phyloP scores from a whole-genome alignment of 2,888 invertebrate genomes.

The Prenolepis imparis region DNA sequence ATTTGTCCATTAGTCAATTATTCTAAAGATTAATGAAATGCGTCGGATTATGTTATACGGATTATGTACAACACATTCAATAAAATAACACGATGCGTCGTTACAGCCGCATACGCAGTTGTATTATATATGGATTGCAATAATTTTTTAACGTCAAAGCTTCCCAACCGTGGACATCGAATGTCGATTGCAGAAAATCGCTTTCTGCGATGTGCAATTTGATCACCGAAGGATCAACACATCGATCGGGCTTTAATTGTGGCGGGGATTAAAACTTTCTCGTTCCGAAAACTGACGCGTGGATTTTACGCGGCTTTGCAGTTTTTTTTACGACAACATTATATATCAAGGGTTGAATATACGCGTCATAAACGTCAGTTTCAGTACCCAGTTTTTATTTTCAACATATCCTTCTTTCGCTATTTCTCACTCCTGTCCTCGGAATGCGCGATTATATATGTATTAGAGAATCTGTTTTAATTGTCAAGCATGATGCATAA shows the following conservation, averaged over 20 bases:
- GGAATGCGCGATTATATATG: background rate
- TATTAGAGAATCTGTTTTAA: background rate
- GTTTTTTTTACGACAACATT: constrained; percentile 23
- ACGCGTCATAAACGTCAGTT: constrained; percentile 50
- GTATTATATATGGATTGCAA: constrained; percentile 17
- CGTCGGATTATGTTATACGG: constrained; percentile 20
- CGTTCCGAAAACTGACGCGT: constrained; percentile 49
- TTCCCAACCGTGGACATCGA: constrained; percentile 11
- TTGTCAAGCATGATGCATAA: background rate
- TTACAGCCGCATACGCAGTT: background rate
- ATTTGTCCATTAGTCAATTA: constrained; percentile 16
- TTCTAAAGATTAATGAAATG: constrained; percentile 27
- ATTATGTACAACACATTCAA: background rate
- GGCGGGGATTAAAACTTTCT: constrained; percentile 51
- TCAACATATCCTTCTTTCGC: constrained; percentile 14
- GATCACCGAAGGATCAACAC: constrained; percentile 48
- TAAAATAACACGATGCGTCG: constrained; percentile 4
- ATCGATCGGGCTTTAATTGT: constrained; percentile 43
- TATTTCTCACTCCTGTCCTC: background rate
- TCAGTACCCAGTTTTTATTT: constrained; percentile 35
- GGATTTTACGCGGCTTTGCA: constrained; percentile 48
- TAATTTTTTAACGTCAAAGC: constrained; percentile 40
- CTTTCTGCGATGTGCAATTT: constrained; percentile 46
- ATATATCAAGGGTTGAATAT: constrained; percentile 54
- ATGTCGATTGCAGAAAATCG: constrained; percentile 35